Evolutionary conservation across 2,797 vertebrate genomes (phyloP).

Genomic region (Stomatorhinus walkeri): DNA sequence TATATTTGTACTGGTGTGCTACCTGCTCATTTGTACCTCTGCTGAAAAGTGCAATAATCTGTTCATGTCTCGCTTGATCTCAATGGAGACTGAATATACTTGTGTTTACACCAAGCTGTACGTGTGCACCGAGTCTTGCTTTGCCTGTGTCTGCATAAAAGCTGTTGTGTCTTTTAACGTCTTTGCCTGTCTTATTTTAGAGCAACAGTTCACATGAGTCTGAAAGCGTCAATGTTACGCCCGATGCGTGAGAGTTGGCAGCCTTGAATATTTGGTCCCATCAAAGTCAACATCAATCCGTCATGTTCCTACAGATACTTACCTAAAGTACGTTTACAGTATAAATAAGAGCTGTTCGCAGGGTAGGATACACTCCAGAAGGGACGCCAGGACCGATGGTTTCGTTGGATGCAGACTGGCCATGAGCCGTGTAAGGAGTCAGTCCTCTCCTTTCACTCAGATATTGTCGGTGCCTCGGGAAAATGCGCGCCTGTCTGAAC

Average conservation of each 20-base stretch:
- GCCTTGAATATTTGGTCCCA: not conserved
- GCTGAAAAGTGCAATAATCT: slow-evolving; percentile 1
- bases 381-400: not conserved
- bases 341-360: not conserved
- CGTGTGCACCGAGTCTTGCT: not conserved
- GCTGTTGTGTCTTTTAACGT: not conserved
- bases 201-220: not conserved
- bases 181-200: not conserved
- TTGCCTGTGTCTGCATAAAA: not conserved
- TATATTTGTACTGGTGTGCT: not conserved
- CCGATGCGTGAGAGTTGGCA: not conserved
- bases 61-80: not conserved
- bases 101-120: not conserved
- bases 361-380: not conserved
- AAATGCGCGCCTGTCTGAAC: not conserved
- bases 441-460: not conserved
- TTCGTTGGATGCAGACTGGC: not conserved
- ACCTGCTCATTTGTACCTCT: not conserved
- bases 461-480: not conserved
- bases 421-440: not conserved
- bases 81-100: not conserved
- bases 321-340: not conserved
- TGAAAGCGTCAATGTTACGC: too few species aligned
- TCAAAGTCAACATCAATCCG: not conserved
- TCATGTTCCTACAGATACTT: not conserved